Conservation (phyloP, 2,113 vertebrate genomes). For the Falco punctatus region DNA sequence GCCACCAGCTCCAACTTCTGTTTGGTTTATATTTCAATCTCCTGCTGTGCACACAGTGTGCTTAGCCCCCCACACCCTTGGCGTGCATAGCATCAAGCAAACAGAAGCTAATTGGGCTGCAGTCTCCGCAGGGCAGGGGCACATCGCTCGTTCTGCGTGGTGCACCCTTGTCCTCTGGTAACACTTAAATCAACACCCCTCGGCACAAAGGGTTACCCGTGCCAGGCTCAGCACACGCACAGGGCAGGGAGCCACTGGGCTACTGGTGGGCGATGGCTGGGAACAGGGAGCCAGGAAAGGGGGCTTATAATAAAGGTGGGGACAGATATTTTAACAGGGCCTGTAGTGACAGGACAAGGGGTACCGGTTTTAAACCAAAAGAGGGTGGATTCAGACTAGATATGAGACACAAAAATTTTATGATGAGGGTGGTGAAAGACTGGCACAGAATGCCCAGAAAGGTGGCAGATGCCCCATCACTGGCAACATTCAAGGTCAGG, state of each 20-base stretch:
- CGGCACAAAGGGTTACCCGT: neutral
- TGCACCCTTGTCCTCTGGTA: neutral
- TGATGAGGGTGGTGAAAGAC: neutral
- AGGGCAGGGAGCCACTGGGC: fast-evolving
- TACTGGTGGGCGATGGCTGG: neutral
- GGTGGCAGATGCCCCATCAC: neutral
- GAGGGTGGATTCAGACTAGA: neutral
- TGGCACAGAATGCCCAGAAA: neutral
- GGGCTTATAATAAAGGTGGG: neutral
- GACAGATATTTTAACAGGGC: neutral
- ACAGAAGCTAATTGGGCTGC: slow-evolving; percentile 18
- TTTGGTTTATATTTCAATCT: neutral
- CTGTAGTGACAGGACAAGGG: neutral
- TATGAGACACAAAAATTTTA: neutral
- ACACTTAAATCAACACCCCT: neutral
- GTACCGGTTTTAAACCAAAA: neutral
- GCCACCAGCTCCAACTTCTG: neutral
- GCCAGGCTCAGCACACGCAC: neutral
- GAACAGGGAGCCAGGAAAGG: neutral
- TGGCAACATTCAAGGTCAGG: neutral
- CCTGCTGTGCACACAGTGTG: neutral
- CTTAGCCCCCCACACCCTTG: neutral
- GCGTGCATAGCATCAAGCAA: neutral
- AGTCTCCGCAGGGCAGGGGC: neutral
- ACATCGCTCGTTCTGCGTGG: neutral